Base-by-base conservation (phyloP, 2,888 invertebrate species). In the Cancer borealis region DNA sequence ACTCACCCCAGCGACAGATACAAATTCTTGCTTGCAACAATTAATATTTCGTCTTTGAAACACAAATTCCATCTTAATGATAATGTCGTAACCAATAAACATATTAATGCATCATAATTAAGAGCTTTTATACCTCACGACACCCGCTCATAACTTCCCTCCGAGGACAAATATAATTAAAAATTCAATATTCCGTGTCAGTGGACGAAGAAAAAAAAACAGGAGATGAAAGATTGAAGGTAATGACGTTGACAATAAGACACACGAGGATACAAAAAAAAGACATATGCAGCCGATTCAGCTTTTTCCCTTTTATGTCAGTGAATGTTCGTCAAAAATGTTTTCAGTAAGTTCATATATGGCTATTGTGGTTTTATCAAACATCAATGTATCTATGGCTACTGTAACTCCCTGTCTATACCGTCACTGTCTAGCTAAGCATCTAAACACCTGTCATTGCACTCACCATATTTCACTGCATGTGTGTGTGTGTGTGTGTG, bases 61-160 rank as follows among this genome's bases (percentile, higher is more conserved):
- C 30, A 30, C 49, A 90, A 54, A 30, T 30, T 54, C 54, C 30
- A 14, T 1, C 90, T 79, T 92, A 92, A 92, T 92, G 92, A 84
- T 49, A 21, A 46, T 47, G 84, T 17, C 46, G 92, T 12, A 79
- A 26, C 84, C 73, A 79, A 92, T 92, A 84, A 84, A 92, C 90
- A 92, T 45, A 92, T 92, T 92, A 92, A 92, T 84, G 47, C 79
- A 79, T 84, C 92, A 47, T 92, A 92, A 92, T 92, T 92, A 92
- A 92, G 47, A 92, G 30, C 60, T 30, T 46, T 92, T 92, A 92
- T 92, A 84, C 79, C 46, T 84, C 92, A 92, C 79, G 92, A 49
- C 21, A 92, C 46, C 30, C 21, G 39, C 39, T n/a, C 92, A 92
- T 92, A 92, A 92, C 21, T 84, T 84, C 47, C 26, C 39, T n/a